Percentiles rank a stretch among this genome's conserved stretches.
Evolutionary conservation across 2,113 vertebrate species (phyloP).

Genomic region (Prinia subflava): DNA sequence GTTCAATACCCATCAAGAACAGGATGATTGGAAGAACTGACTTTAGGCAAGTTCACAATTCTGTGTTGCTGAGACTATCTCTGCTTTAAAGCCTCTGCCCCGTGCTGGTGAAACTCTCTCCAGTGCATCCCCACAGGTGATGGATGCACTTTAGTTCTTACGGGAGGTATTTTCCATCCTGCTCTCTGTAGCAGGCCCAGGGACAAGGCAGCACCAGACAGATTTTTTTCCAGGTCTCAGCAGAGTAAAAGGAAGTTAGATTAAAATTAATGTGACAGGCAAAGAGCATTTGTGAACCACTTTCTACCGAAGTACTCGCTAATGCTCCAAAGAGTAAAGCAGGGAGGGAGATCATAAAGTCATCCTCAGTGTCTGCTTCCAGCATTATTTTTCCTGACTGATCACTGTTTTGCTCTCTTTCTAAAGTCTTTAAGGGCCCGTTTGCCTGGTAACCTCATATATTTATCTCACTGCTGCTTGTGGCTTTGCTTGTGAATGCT

Average conservation of each 20-base stretch:
- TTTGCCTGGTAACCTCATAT: not conserved
- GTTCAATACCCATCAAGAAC: not conserved
- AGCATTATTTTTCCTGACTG: not conserved
- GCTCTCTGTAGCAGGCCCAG: not conserved
- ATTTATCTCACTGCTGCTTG: not conserved
- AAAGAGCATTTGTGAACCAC: not conserved
- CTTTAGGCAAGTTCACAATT: not conserved
- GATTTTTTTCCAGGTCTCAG: not conserved
- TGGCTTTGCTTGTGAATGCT: not conserved
- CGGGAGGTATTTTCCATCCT: not conserved
- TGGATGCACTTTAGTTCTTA: not conserved
- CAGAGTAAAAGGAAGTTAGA: not conserved
- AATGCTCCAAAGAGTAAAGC: not conserved
- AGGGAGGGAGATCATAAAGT: not conserved
- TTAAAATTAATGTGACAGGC: not conserved
- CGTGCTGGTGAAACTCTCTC: fast-evolving
- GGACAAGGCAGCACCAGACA: not conserved
- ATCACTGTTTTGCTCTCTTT: not conserved
- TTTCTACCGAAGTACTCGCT: not conserved
- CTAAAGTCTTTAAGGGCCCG: not conserved
- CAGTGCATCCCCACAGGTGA: fast-evolving
- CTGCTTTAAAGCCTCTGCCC: not conserved
- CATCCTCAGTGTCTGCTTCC: not conserved
- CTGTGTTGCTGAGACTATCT: not conserved
- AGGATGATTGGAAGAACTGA: not conserved